A percentile compares a stretch with the other conserved stretches of the same genome.
These are phyloP conservation scores for Tetropium fuscum DNA, from an alignment of 2,888 invertebrate genomes.

Conservation along the genomic window DNA sequence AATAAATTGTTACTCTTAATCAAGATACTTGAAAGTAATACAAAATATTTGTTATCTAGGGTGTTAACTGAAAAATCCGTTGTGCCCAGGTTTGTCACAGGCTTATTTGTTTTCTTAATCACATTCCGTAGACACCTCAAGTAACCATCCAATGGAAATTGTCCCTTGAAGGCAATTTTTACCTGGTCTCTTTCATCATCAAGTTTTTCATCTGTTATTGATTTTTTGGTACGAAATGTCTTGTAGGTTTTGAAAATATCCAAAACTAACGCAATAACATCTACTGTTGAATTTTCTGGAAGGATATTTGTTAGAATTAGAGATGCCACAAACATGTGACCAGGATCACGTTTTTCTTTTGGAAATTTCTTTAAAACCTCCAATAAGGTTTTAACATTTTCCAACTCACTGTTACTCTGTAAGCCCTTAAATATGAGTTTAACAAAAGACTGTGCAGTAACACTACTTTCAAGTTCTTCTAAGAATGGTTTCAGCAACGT, in stretches of 20 bases:
- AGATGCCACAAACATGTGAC: conserved; percentile 59
- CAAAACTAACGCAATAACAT: conserved; percentile 62
- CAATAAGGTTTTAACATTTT: conserved; percentile 40
- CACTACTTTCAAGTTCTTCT: conserved; percentile 17
- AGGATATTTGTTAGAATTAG: conserved; percentile 67
- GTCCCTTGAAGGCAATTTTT: conserved; percentile 62
- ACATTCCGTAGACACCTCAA: conserved; percentile 69
- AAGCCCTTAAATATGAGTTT: conserved; percentile 43
- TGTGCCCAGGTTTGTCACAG: conserved; percentile 64
- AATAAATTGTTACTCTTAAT: conserved; percentile 66
- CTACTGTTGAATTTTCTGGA: conserved; percentile 61
- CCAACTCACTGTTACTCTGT: conserved; percentile 32
- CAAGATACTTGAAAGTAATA: conserved; percentile 58
- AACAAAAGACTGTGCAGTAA: conserved; percentile 40
- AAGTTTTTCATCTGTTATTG: conserved; percentile 1
- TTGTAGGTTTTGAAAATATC: conserved; percentile 66
- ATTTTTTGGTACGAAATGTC: conserved; percentile 63
- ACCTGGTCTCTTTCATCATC: conserved; percentile 53
- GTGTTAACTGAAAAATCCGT: conserved; percentile 64
- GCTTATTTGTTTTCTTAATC: conserved; percentile 66
- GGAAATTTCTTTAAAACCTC: conserved; percentile 42
- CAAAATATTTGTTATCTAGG: conserved; percentile 63
- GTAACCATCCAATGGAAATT: conserved; percentile 70
- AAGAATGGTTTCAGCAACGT: conserved; percentile 41
- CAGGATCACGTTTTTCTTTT: conserved; percentile 37